Evolutionary conservation across 2,113 vertebrate genomes (phyloP), one percentile per base, ranked within the genome.

Genomic region (Otocyon megalotis): DNA sequence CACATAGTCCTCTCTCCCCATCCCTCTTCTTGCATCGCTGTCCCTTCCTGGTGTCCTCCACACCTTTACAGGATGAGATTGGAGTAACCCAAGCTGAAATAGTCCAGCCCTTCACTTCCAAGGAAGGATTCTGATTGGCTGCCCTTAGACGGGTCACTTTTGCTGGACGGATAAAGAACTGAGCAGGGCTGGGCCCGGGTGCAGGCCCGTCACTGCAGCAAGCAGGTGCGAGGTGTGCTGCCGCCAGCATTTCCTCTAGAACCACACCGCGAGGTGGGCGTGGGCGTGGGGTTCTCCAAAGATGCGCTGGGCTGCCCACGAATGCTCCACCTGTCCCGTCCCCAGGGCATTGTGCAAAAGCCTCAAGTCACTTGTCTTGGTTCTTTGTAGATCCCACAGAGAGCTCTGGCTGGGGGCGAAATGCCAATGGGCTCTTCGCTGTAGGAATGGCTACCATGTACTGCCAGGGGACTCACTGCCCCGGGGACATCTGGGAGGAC

Each of bases 91-190:
- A n/a, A 50, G 69, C 2, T 35, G 89, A 74, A 69, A 84, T 8
- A 58, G 62, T 56, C 37, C 15, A 9, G 17, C 35, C 43, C 43
- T 92, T 92, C 22, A 9, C 37, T 48, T 82, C 62, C 81, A 95
- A 86, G 19, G 22, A 48, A 15, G 22, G 54, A 19, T 69, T 81
- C 85, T 32, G 71, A 96, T 88, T 90, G 92, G 88, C 50, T 88
- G 28, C 6, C 15, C 15, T 86, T 48, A 43, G 63, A 24, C 15
- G n/a, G 37, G 0, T 93, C 56, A 6, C 65, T 50, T 15, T 69
- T 80, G 4, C 72, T 71, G n/a, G 53, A 12, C 32, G 22, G 88
- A 67, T 20, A 32, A 80, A 79, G 84, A n/a, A 19, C 15, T 6
- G 22, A 1, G n/a, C 53, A 56, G n/a, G 60, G 19, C 63, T 16